These are phyloP conservation scores for Takifugu ocellatus DNA, from an alignment of 2,797 vertebrate species.

Conservation along the genomic window DNA sequence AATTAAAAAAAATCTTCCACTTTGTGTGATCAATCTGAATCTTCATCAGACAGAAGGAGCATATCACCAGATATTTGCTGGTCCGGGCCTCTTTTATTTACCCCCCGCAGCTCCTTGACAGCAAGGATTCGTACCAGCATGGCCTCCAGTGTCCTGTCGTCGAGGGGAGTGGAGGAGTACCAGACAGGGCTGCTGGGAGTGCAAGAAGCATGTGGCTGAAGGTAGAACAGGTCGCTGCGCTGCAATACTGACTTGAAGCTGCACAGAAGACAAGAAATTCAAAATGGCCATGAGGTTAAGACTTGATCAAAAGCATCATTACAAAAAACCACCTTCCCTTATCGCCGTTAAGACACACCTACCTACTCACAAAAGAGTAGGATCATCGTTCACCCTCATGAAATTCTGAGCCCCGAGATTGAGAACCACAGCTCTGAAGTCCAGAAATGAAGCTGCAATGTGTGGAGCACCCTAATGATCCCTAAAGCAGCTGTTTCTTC, in stretches of 20 bases:
- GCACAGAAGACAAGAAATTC: conserved; percentile 4
- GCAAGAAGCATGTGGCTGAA: conserved; percentile 83
- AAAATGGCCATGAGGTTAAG: too few relatives aligned
- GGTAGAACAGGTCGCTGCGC: conserved; percentile 93
- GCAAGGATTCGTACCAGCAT: conserved; percentile 95
- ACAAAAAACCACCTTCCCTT: too few relatives aligned
- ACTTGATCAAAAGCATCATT: too few relatives aligned
- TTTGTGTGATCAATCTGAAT: conserved; percentile 46
- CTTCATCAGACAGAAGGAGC: conserved; percentile 15
- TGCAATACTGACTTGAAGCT: conserved; percentile 96
- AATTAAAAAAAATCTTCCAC: too few relatives aligned
- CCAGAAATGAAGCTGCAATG: too few relatives aligned
- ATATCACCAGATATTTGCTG: background rate
- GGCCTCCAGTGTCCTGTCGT: conserved; percentile 87
- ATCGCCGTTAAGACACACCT: too few relatives aligned
- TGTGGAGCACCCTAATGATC: too few relatives aligned
- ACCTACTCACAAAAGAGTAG: too few relatives aligned
- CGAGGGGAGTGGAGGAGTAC: conserved; percentile 91
- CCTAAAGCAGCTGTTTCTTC: too few relatives aligned
- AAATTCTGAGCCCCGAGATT: too few relatives aligned
- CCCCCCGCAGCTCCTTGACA: conserved; percentile 83
- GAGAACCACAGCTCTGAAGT: too few relatives aligned
- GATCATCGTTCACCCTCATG: too few relatives aligned
- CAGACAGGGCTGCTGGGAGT: conserved; percentile 94
- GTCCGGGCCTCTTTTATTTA: conserved; percentile 56